These are phyloP conservation scores for Lasioglossum pauxillum DNA, from an alignment of 2,888 invertebrate species.

Conservation along the genomic window DNA sequence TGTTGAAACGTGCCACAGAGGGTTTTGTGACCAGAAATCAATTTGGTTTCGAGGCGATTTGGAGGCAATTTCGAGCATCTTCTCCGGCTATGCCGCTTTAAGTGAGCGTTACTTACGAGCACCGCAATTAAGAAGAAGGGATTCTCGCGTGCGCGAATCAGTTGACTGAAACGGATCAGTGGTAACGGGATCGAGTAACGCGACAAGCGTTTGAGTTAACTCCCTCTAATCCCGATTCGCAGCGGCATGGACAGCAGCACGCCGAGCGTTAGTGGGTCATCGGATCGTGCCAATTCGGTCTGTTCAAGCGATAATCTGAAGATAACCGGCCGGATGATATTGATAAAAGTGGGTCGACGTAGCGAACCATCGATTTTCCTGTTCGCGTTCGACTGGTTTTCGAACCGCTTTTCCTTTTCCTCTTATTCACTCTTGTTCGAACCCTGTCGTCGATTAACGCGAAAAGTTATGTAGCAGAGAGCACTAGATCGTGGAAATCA, in stretches of 20 bases:
- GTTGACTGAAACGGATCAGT: constrained; percentile 36
- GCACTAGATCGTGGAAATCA: not conserved
- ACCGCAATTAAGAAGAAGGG: not conserved
- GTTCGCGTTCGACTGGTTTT: not conserved
- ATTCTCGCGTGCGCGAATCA: constrained; percentile 20
- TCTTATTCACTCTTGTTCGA: not conserved
- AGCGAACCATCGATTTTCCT: constrained; percentile 23
- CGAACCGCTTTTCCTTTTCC: not conserved
- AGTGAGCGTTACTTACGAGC: not conserved
- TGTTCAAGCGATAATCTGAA: constrained; percentile 46
- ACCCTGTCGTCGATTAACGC: not conserved
- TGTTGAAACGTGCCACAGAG: too few relatives aligned
- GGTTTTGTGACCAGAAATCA: too few relatives aligned
- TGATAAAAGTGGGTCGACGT: constrained; percentile 49
- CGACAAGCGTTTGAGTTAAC: constrained; percentile 44
- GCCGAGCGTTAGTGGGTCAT: constrained; percentile 35
- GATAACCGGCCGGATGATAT: constrained; percentile 27
- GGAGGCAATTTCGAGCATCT: too few relatives aligned
- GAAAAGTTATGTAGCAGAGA: not conserved
- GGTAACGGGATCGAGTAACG: constrained; percentile 47
- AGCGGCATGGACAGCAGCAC: constrained; percentile 1
- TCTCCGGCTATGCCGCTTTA: not conserved
- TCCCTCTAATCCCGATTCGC: constrained; percentile 62
- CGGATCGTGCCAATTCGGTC: constrained; percentile 56
- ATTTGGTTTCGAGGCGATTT: too few relatives aligned